Evolutionary conservation across 1,140 invertebrate genomes (phyloP), one percentile per base, ranked within the genome.

Genomic region (Drosophila rhopaloa): DNA sequence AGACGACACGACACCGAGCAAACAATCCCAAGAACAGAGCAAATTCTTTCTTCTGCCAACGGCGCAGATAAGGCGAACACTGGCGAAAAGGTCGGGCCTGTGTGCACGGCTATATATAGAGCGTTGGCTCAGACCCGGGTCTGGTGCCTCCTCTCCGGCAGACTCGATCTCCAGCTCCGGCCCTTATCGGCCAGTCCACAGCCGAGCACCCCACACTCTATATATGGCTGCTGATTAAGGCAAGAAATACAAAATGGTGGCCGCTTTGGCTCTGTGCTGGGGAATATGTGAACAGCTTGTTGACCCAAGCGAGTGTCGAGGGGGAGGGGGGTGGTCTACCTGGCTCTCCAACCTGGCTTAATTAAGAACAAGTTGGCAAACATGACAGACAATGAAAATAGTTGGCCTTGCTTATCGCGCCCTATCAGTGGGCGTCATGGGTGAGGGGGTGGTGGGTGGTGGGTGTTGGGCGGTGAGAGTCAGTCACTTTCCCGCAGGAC

Each of bases 371-470:
- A 88, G 79, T 86, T 63, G 72, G 58, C 72, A 86, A 86, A 86
- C 72, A 86, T 73, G 58, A 43, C 51, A 86, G 79, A 76, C 83
- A 85, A 73, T 86, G 71, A 68, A 88, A 76, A 83, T 86, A 88
- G 83, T 86, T 86, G 71, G 83, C 83, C 83, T 86, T 86, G 84
- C 85, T 86, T 88, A 86, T 86, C 83, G 83, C 79, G 71, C 60
- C 48, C 76, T 65, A 86, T 86, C 83, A 76, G 81, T 70, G 81
- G 67, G 65, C 9, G 63, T 40, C 0, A 38, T 43, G 29, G 60
- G 38, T 63, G 7, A 16, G 41, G 14, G 14, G n/a, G 6, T 27
- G 2, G 54, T 27, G 47, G 29, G 32, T 0, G 7, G 16, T 3
- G 4, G 4, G 24, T 4, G 24, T 13, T n/a, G 47, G 37, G 19